phyloP scores from a whole-genome alignment of 2,888 invertebrate species.

The Cryptocephalus moraei region DNA sequence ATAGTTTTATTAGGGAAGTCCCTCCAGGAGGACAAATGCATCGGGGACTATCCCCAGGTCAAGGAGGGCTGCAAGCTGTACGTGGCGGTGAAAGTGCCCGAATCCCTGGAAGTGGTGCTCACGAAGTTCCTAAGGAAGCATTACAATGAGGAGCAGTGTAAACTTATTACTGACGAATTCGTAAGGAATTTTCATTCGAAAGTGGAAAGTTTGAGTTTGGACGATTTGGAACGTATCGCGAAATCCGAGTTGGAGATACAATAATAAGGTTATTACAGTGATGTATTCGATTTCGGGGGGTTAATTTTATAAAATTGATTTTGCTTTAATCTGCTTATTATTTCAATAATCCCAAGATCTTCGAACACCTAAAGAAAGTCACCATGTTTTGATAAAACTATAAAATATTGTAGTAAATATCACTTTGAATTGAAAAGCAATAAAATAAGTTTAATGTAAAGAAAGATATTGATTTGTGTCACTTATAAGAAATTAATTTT shows the following conservation, averaged over 20 bases:
- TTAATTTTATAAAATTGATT: no score
- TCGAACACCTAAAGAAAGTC: no score
- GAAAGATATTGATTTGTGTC: no score
- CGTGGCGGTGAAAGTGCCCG: conserved; percentile 59
- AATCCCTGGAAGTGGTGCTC: conserved; percentile 48
- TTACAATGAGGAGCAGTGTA: conserved; percentile 54
- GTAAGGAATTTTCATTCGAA: conserved; percentile 40
- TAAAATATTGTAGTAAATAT: no score
- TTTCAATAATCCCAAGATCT: no score
- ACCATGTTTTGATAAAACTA: no score
- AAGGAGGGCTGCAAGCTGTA: conserved; percentile 67
- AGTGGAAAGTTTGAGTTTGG: conserved; percentile 34
- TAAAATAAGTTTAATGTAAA: no score
- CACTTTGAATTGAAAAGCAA: no score
- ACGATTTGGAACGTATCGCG: conserved; percentile 38
- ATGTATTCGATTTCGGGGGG: no score
- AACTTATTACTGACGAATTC: conserved; percentile 47
- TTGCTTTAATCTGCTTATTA: no score
- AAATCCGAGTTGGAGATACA: conserved; percentile 23
- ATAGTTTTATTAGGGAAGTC: conserved; percentile 61
- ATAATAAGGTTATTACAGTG: no score
- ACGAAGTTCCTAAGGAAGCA: conserved; percentile 50
- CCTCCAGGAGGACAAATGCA: conserved; percentile 58
- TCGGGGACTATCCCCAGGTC: conserved; percentile 60
- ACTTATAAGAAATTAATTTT: no score